phyloP scores from a whole-genome alignment of 1,140 invertebrate genomes.

The Camponotus vicinus region DNA sequence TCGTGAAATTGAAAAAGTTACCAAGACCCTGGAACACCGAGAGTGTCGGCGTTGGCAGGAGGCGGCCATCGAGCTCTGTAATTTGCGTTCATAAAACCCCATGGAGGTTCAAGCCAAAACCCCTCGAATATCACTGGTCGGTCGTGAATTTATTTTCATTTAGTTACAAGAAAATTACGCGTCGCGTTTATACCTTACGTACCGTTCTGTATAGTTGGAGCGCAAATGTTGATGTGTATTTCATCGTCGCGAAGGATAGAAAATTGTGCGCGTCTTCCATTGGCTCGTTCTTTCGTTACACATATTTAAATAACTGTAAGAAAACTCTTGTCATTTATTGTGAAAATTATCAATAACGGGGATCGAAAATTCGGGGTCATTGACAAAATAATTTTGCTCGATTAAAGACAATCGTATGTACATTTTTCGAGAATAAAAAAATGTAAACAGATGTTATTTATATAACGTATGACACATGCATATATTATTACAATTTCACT shows the following conservation, averaged over 20 bases:
- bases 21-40: conserved; percentile 80
- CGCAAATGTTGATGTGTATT: conserved; percentile 55
- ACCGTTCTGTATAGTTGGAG: conserved; percentile 7
- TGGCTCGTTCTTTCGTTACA: conserved; percentile 28
- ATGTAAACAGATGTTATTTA: not conserved
- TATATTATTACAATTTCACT: not conserved
- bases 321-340: not conserved
- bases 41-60: conserved; percentile 81
- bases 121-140: conserved; percentile 79
- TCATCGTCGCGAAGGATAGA: conserved; percentile 56
- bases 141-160: conserved; percentile 85
- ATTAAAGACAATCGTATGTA: not conserved
- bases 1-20: conserved; percentile 82
- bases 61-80: conserved; percentile 84
- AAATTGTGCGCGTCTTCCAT: conserved; percentile 30
- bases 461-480: not conserved
- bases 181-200: conserved; percentile 58
- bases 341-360: not conserved
- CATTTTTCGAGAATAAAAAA: conserved; percentile 14
- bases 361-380: not conserved
- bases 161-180: conserved; percentile 84
- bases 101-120: conserved; percentile 65
- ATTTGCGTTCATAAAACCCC: conserved; percentile 85
- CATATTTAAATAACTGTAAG: conserved; percentile 48
- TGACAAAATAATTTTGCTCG: conserved; percentile 8